Percentiles rank a stretch among this genome's conserved stretches.
Evolutionary conservation across 2,888 invertebrate species (phyloP).

Genomic region (Hydraecia micacea): DNA sequence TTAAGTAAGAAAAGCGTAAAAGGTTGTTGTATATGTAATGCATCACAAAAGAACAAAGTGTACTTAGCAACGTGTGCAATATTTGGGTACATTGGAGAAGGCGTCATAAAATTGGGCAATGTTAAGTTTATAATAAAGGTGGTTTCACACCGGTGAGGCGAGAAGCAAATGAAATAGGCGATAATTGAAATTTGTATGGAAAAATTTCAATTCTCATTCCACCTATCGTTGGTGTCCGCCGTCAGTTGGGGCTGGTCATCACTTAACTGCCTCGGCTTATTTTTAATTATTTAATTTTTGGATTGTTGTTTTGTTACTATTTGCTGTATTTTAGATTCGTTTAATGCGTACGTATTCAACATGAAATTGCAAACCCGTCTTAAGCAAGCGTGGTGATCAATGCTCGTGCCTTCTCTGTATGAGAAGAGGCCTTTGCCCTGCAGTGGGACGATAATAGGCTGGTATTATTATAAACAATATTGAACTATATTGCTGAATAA

Average conservation of each 20-base stretch:
- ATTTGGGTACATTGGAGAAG: not conserved
- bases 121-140: not conserved
- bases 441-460: no score
- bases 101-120: slow-evolving; percentile 27
- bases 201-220: not conserved
- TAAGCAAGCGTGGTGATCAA: no score
- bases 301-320: no score
- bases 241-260: no score
- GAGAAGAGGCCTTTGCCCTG: no score
- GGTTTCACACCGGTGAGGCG: not conserved
- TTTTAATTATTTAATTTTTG: no score
- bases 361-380: no score
- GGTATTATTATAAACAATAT: not conserved
- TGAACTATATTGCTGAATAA: not conserved
- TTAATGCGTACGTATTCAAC: no score
- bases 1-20: not conserved
- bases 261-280: no score
- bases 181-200: not conserved
- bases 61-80: slow-evolving; percentile 20
- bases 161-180: not conserved
- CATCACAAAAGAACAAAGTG: not conserved
- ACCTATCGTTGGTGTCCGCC: not conserved
- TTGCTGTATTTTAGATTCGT: no score
- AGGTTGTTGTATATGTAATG: slow-evolving; percentile 4
- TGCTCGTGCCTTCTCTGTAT: no score